Base-by-base conservation (phyloP, 2,113 vertebrate genomes). In the Ciconia boyciana region DNA sequence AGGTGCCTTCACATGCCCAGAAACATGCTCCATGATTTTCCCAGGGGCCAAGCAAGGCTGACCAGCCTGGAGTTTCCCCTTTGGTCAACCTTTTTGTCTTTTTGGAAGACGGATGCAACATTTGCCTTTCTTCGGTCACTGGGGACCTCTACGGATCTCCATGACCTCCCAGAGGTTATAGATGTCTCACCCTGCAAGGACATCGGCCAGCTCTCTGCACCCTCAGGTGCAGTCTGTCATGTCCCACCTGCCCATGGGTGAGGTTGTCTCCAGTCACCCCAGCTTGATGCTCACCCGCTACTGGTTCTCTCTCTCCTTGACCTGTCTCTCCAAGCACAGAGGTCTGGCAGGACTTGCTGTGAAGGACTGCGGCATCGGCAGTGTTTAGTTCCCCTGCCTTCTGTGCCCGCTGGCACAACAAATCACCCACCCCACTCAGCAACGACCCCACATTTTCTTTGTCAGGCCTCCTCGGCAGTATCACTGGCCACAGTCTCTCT, bases 61-160 rank as follows among this genome's bases (percentile, higher is more conserved):
- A 4, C 16, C 11, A 29, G 41, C 6, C 34, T 61, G 24, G 13
- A 62, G 46, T 49, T 71, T 14, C 65, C 18, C 36, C 6, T 75
- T 13, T 12, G 8, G 55, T 24, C 15, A 41, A 4, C 7, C 12
- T 54, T 25, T 6, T 7, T 8, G 6, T 6, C 9, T 21, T 54
- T 43, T 15, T 49, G 78, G 43, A 16, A 55, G 2, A 13, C 0
- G 0, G 10, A 6, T 28, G 26, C 10, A n/a, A 24, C 15, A 10
- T 20, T 39, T 26, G 4, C 7, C 29, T 82, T 58, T 19, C 12
- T 71, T 29, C 5, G 2, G 17, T 18, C 61, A 25, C 3, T 1
- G 19, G 7, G 34, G 2, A 22, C 16, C 4, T 55, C 14, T 13
- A 11, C 6, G 3, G 19, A 70, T 39, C 44, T 65, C 16, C 3